These are phyloP conservation scores for Macrotrachela quadricornifera DNA, from an alignment of 1,140 invertebrate genomes.

Conservation along the genomic window DNA sequence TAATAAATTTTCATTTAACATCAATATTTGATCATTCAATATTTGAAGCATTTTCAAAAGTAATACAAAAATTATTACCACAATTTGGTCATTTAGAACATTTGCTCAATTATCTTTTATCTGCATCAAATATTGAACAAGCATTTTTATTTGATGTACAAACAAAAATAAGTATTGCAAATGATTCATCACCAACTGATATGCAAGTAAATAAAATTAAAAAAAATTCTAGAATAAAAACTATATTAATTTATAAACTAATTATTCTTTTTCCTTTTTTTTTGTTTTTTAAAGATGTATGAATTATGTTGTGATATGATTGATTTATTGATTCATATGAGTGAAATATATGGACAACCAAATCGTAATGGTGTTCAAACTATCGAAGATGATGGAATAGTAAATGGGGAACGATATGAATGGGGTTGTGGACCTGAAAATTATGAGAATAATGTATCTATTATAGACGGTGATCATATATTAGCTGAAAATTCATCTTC, in stretches of 20 bases:
- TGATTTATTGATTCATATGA: constrained; percentile 1
- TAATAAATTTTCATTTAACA: constrained; percentile 65
- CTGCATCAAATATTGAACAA: constrained; percentile 59
- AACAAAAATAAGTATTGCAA: constrained; percentile 97
- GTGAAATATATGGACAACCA: neutral
- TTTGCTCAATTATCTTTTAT: constrained; percentile 49
- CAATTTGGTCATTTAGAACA: constrained; percentile 90
- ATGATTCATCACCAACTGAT: constrained; percentile 22
- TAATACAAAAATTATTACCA: constrained; percentile 93
- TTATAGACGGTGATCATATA: no score
- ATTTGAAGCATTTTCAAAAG: constrained; percentile 99
- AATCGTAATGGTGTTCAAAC: no score
- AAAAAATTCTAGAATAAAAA: no score
- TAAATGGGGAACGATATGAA: no score
- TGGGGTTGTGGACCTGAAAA: no score
- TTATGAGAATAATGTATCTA: no score
- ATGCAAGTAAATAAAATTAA: no score
- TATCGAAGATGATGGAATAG: no score
- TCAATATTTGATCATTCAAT: constrained; percentile 99
- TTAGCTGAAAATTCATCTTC: no score
- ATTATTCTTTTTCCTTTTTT: no score
- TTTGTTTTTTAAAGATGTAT: neutral
- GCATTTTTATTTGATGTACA: constrained; percentile 95
- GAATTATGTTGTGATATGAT: constrained; percentile 8
- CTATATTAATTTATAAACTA: no score